A percentile compares a stretch with the other conserved stretches of the same genome.
Evolutionary conservation across 2,113 vertebrate species (phyloP).

Genomic region (Protobothrops flavoviridis): DNA sequence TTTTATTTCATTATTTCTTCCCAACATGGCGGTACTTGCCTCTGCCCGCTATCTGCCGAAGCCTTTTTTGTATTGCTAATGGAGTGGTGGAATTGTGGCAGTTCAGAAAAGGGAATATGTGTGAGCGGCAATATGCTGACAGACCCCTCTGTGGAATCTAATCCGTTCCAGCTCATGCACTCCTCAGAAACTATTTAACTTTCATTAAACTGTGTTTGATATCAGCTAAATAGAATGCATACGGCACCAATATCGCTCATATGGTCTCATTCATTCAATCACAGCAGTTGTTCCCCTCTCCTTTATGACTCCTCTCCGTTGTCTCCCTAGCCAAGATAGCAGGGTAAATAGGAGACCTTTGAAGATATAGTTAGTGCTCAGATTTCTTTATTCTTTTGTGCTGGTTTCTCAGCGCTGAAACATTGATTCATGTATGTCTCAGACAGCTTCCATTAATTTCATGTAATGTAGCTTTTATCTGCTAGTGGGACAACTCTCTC

Average conservation of each 20-base stretch:
- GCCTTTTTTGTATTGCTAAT: constrained; percentile 88
- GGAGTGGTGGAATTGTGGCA: constrained; percentile 84
- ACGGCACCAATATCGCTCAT: constrained; percentile 86
- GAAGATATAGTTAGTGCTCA: constrained; percentile 90
- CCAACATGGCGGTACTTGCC: constrained; percentile 78
- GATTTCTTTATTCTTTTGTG: constrained; percentile 91
- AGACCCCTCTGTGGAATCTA: constrained; percentile 89
- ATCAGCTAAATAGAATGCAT: constrained; percentile 88
- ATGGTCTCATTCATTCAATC: constrained; percentile 86
- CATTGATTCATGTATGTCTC: constrained; percentile 96
- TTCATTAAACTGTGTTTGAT: constrained; percentile 94
- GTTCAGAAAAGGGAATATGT: constrained; percentile 83
- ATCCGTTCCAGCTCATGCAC: constrained; percentile 89
- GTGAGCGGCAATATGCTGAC: constrained; percentile 86
- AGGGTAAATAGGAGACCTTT: constrained; percentile 91
- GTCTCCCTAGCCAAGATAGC: constrained; percentile 81
- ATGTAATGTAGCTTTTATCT: constrained; percentile 98
- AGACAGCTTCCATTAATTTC: constrained; percentile 96
- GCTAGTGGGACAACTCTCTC: constrained; percentile 84
- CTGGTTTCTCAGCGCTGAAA: constrained; percentile 85
- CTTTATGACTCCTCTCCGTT: constrained; percentile 70
- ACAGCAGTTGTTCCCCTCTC: constrained; percentile 71
- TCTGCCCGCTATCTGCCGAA: constrained; percentile 85
- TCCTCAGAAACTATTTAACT: constrained; percentile 92
- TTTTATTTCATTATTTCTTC: constrained; percentile 70